Evolutionary conservation across 2,888 invertebrate species (phyloP), one percentile per base, ranked within the genome.

Genomic region (Chaitophorus viminalis): DNA sequence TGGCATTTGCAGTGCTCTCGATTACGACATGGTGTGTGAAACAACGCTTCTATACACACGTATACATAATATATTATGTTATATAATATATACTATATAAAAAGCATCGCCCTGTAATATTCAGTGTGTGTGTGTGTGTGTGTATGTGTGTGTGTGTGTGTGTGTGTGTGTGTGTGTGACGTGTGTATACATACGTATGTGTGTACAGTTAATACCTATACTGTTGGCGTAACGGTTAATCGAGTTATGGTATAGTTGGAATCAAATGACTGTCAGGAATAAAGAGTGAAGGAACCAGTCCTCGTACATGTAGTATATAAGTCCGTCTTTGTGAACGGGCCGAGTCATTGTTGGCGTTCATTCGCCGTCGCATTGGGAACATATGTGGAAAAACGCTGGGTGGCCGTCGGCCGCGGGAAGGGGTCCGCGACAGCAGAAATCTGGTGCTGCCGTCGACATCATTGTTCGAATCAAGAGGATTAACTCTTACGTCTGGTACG

Each of bases 401-500:
- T 87, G 89, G 88, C 82, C 89, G 31, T 54, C 75, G 88, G 54
- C 89, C 68, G 78, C 75, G 68, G 60, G 76, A 39, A 79, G 82
- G 89, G 70, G 77, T 31, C 25, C 72, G 78, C 76, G 82, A 18
- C 70, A 74, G 33, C 36, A 46, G 76, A 81, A 89, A 88, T 88
- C 79, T 36, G 52, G 54, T 29, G 39, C 14, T 11, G 76, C 25
- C 72, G 60, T 60, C 54, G 33, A 21, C 21, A 21, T 36, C 78
- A 75, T 81, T 79, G 87, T 86, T 79, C 54, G 74, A 65, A 87
- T 81, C 39, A 65, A 81, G 87, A 87, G 87, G 87, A 87, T 87
- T 87, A 87, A 86, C 86, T 86, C 86, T 86, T 86, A 14, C 29
- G 70, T 18, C n/a, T 54, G 65, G n/a, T 39, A 72, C 54, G 68